Base-by-base conservation (phyloP, 2,797 vertebrate genomes). In the Todus mexicanus region DNA sequence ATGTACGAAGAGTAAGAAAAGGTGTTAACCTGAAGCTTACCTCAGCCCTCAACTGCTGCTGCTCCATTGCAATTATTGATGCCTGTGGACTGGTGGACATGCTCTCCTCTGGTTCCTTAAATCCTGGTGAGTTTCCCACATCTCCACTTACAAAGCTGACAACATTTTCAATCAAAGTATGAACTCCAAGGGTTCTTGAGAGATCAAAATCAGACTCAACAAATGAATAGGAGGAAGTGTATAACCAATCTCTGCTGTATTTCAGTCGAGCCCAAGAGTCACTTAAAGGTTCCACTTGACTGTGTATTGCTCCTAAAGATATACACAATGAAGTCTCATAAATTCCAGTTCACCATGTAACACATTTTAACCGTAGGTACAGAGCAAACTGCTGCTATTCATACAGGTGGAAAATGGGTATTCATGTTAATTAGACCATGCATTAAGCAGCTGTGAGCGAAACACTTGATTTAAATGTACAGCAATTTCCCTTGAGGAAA, bases 61-160 rank as follows among this genome's bases (percentile, higher is more conserved):
- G 99, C 78, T 99, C 99, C 99, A 99, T 99, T 73, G 99, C 99
- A 96, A 99, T 97, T 82, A 99, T 89, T 12, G 98, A 98, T 5
- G 98, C 99, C 95, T 99, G 99, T 2, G 99, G 99, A 94, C 98
- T 99, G 78, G 98, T 99, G 75, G 98, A 99, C 98, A 99, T 99
- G 53, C 97, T 98, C 95, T 99, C 99, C 64, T 99, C 99, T 0
- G 99, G 99, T 74, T 99, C 99, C 95, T 99, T 99, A 97, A 99
- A 99, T 64, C 98, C 99, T 5, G 99, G 98, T 1, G 98, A 97
- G 90, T 97, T 98, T 54, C 98, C 99, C 92, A 99, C 98, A 80
- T 99, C 99, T 9, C 99, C 99, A 70, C 98, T 99, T 90, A 99
- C 98, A 96, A 99, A 99, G 97, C 98, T 99, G 66, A 99, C 98